These are phyloP conservation scores for Papilio polyxenes DNA, from an alignment of 1,140 invertebrate genomes.

Conservation along the genomic window DNA sequence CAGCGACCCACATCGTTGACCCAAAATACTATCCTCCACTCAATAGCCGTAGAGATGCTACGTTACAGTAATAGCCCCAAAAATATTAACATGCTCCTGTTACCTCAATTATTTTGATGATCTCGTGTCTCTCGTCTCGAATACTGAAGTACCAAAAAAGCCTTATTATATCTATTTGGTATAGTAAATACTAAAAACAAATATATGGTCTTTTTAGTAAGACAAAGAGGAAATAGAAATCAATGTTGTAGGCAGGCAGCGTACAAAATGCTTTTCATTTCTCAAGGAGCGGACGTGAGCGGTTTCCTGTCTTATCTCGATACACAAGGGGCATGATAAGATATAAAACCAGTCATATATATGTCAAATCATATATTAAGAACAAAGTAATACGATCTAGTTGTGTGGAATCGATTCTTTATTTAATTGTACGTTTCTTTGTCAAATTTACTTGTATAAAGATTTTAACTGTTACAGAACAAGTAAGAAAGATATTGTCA, in stretches of 20 bases:
- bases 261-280: constrained; percentile 2
- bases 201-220: background rate
- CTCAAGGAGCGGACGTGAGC: background rate
- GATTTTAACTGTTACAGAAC: background rate
- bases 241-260: background rate
- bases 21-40: background rate
- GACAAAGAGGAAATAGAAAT: background rate
- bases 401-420: too few relatives aligned
- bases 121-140: background rate
- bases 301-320: background rate
- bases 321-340: background rate
- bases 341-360: background rate
- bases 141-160: too few relatives aligned
- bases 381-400: too few relatives aligned
- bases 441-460: too few relatives aligned
- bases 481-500: background rate
- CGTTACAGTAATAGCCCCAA: background rate
- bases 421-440: background rate
- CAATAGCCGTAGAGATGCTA: background rate
- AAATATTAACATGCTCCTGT: background rate
- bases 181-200: too few relatives aligned
- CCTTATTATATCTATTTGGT: too few relatives aligned
- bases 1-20: background rate
- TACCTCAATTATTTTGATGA: background rate
- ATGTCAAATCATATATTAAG: background rate